Evolutionary conservation across 2,888 invertebrate species (phyloP), one percentile per base, ranked within the genome.

Genomic region (Conchocele bisecta): DNA sequence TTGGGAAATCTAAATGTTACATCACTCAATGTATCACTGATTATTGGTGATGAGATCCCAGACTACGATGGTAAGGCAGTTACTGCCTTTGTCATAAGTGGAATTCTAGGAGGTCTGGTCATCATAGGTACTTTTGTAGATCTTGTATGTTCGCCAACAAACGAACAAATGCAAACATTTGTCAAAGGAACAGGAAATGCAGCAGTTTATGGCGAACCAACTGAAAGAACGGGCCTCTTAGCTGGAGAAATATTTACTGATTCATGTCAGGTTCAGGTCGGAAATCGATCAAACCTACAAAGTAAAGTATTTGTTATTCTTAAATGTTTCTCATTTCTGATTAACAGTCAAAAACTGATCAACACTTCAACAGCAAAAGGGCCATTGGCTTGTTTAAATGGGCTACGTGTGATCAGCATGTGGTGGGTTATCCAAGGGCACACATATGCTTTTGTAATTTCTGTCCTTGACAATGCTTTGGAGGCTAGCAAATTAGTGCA

Each of bases 351-450:
- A 24, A 78, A 75, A 41, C 56, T 78, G 33, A 54, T 78, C 28
- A 50, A 64, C 24, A 78, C 78, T 13, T 37, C 58, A 41, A 74
- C 78, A 31, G 74, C 78, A 15, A 33, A 42, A 31, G 70, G 77
- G 9, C 70, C 77, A 20, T 37, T 77, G 13, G 64, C 74, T 15
- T 78, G 78, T 51, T 46, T 78, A 33, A 78, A 78, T 72, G 78
- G 78, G 17, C 26, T 78, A n/a, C n/a, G n/a, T 33, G 78, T 78
- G 11, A 31, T 78, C 29, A 78, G 78, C 35, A 78, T 78, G 78
- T 71, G 71, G 72, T 78, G 74, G 74, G 78, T 78, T 15, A 78
- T 78, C 24, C 56, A 65, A 29, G 78, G 74, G 4, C 78, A 78
- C 57, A 65, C 69, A 9, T 78, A 69, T 63, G 71, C 26, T 20